Evolutionary conservation across 2,113 vertebrate species (phyloP), one percentile per base, ranked within the genome.

Genomic region (Forbesichthys agassizii): DNA sequence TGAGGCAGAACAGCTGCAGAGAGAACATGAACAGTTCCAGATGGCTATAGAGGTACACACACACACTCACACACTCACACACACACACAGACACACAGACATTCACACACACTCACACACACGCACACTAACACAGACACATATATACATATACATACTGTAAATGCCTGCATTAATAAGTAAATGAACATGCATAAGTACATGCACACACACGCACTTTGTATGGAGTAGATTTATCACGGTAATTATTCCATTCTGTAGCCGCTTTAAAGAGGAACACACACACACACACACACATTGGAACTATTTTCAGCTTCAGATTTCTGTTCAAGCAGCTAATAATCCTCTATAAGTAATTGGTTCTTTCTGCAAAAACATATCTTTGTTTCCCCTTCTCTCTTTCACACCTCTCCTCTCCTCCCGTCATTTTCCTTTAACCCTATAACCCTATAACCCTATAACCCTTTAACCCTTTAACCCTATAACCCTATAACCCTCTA

Each of bases 1-100:
- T 0, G 98, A 99, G 89, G 98, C 98, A 0, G 98, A 99, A 86
- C 97, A 99, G 84, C 94, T 99, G 59, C 98, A 99, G 90, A 89
- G 96, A 78, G 98, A 99, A 58, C 97, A 99, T 0, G 98, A 99
- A 49, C 97, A 99, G 86, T 99, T 99, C 85, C 98, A 98, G 83
- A 93, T 90, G 86, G 87, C 87, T 5, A 91, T 90, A 58, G 88
- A 91, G 88, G 86, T 90, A 53, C 62, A 49, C 18, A 10, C 71
- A 14, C 63, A n/a, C 70, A 46, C 60, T 53, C 61, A 55, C 67
- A 61, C 51, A 52, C 60, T 51, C 68, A 16, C 18, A 58, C 63
- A 66, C 52, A 61, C 53, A 56, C 54, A 18, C 53, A 33, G 67
- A 61, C 27, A 27, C 27, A 27, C 27, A 3, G 2, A 27, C 27